Base-by-base conservation (phyloP, 1,140 invertebrate species). In the Leucophenga varia region DNA sequence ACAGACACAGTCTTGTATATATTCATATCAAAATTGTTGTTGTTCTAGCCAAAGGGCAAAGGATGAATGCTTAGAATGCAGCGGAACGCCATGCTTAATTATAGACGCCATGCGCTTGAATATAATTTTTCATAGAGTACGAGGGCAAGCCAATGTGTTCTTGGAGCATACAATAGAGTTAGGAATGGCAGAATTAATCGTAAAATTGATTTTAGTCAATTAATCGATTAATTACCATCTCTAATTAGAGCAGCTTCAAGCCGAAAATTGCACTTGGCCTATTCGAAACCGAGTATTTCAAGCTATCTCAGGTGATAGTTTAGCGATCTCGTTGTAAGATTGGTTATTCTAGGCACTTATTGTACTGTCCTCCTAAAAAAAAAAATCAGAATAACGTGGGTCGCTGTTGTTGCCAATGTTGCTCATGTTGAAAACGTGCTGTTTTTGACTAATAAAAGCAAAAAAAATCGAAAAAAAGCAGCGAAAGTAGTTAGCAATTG, bases 31-130 rank as follows among this genome's bases (percentile, higher is more conserved):
- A 36, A 14, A 30, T 36, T 45, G 49, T 41, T 48, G 52, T 18
- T 30, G 22, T 42, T 9, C 21, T 12, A n/a, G 51, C 51, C 28
- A 25, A 43, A 41, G 37, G 43, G 35, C 28, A 31, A 39, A 49
- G 30, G 30, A 14, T 36, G 56, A 32, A 37, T 48, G 47, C 25
- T 47, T 54, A 55, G 64, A 68, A 70, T 69, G 65, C 64, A 57
- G 61, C 59, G 63, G 64, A 69, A 69, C 65, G 64, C 61, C 64
- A 69, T 64, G 64, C 64, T 69, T 69, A 69, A 69, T 69, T 69
- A 69, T 69, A 69, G 65, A 69, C 64, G 64, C 64, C 61, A 58
- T 55, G 61, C 55, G 64, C 61, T 69, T 61, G 64, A 54, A n/a
- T n/a, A n/a, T n/a, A 68, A 61, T 64, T 64, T 64, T 65, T 65